Conservation (phyloP, 2,113 vertebrate genomes). For the Sula dactylatra region DNA sequence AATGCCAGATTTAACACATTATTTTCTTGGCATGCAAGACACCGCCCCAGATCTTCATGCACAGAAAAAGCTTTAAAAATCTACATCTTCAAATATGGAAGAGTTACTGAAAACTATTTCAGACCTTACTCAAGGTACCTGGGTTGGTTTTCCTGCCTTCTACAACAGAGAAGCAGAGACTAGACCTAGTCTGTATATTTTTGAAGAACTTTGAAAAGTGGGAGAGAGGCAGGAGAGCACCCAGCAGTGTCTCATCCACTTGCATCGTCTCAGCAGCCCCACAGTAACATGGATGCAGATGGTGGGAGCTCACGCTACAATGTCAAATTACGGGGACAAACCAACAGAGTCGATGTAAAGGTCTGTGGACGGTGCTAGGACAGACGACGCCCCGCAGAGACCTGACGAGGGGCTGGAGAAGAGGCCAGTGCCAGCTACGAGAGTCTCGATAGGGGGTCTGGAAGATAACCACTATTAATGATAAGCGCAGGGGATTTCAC, state of each 20-base stretch:
- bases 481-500: not conserved
- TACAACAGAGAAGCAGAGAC: not conserved
- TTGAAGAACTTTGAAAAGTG: not conserved
- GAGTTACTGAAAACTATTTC: not conserved
- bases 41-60: not conserved
- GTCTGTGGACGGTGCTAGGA: not conserved
- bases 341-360: not conserved
- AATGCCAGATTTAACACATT: not conserved
- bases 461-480: not conserved
- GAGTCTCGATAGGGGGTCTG: not conserved
- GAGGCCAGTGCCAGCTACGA: not conserved
- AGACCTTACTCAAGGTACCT: not conserved
- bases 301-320: fast-evolving
- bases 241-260: not conserved
- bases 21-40: not conserved
- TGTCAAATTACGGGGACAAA: not conserved
- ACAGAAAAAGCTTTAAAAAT: not conserved
- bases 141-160: not conserved
- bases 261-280: not conserved
- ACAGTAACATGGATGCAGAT: fast-evolving
- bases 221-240: not conserved
- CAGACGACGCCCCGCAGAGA: not conserved
- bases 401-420: not conserved
- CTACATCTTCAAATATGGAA: not conserved
- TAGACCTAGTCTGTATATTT: not conserved